Conservation (phyloP, 2,888 invertebrate species). For the Hypomecis atomaria region DNA sequence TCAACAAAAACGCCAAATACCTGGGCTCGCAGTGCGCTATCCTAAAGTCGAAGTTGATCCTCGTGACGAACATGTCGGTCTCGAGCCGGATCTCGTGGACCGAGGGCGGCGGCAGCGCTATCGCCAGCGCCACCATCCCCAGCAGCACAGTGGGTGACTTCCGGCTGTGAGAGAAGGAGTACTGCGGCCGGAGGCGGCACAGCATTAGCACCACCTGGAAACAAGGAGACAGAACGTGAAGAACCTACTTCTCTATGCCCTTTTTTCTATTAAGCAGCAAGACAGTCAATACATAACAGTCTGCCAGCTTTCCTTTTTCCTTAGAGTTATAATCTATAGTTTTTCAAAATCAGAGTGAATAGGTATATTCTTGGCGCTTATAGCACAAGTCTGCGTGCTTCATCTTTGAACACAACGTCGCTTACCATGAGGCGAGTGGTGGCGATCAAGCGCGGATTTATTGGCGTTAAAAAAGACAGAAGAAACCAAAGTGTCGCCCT, state of each 20-base stretch:
- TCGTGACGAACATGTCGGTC: constrained; percentile 97
- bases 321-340: no score
- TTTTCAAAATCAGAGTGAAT: no score
- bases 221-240: constrained; percentile 49
- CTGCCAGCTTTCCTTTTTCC: no score
- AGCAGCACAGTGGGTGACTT: constrained; percentile 94
- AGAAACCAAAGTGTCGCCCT: no score
- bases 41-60: constrained; percentile 97
- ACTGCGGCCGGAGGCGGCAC: constrained; percentile 96
- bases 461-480: no score
- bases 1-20: constrained; percentile 79
- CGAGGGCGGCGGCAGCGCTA: constrained; percentile 98
- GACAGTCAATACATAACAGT: no score
- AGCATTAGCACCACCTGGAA: constrained; percentile 96
- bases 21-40: constrained; percentile 98
- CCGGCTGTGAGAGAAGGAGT: constrained; percentile 95
- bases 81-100: constrained; percentile 98
- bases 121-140: constrained; percentile 97
- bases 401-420: no score
- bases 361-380: no score
- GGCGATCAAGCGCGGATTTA: no score
- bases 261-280: no score
- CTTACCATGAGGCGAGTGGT: no score
- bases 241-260: neutral
- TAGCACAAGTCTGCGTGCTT: no score